Conservation (phyloP, 2,113 vertebrate genomes). For the Petaurus breviceps region DNA sequence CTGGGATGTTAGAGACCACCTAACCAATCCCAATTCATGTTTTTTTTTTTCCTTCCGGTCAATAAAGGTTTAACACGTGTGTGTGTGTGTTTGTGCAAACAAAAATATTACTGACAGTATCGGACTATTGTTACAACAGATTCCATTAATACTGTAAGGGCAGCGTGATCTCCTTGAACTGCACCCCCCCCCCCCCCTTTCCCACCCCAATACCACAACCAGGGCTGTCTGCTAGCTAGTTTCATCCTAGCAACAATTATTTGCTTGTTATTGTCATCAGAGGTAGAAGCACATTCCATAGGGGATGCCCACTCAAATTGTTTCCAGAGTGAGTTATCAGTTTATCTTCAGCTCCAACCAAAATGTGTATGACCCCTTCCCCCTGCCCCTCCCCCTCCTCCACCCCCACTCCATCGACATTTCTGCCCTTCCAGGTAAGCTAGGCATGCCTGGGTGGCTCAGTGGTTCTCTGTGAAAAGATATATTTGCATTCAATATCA, state of each 20-base stretch:
- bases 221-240: background rate
- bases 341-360: constrained; percentile 18
- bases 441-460: background rate
- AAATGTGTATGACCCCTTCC: background rate
- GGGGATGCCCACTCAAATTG: background rate
- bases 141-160: constrained; percentile 1
- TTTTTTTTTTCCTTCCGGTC: constrained; percentile 1
- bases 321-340: constrained; percentile 23
- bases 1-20: constrained; percentile 52
- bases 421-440: constrained; percentile 43
- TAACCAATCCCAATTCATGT: constrained; percentile 8
- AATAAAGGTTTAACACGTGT: background rate
- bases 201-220: background rate
- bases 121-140: background rate
- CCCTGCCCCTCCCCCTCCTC: background rate
- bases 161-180: background rate
- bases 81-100: background rate
- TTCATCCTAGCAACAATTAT: background rate
- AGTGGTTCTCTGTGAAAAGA: constrained; percentile 36
- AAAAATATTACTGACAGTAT: background rate
- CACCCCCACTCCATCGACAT: background rate
- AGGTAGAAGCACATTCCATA: constrained; percentile 13
- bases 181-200: background rate
- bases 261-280: constrained; percentile 6
- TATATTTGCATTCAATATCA: background rate